Evolutionary conservation across 2,888 invertebrate genomes (phyloP).

Genomic region (Onchidella celtica): DNA sequence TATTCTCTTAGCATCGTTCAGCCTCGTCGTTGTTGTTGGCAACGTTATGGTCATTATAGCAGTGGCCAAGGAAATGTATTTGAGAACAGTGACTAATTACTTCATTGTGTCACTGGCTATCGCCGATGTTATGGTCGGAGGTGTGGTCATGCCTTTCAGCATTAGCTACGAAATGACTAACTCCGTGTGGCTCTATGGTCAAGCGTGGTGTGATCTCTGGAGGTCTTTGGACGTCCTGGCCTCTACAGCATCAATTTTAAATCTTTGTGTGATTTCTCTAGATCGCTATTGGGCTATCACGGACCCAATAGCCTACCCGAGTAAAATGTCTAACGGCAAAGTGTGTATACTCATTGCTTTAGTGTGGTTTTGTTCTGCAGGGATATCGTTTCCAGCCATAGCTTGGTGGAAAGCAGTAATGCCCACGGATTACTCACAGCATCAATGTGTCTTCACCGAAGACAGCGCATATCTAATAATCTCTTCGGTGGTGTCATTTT

Average conservation of each 20-base stretch:
- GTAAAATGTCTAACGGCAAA: conserved; percentile 93
- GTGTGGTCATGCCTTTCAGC: conserved; percentile 97
- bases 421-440: conserved; percentile 63
- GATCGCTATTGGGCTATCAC: conserved; percentile 99
- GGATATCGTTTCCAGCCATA: conserved; percentile 99
- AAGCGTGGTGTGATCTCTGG: conserved; percentile 98
- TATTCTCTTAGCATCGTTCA: conserved; percentile 91
- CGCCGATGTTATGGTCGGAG: conserved; percentile 96
- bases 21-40: conserved; percentile 95
- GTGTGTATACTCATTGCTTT: conserved; percentile 93
- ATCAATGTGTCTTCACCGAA: conserved; percentile 94
- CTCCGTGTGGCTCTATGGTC: conserved; percentile 92
- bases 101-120: conserved; percentile 98
- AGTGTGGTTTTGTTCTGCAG: conserved; percentile 97
- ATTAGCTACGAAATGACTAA: conserved; percentile 75
- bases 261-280: conserved; percentile 96
- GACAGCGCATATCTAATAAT: conserved; percentile 97
- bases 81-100: conserved; percentile 98
- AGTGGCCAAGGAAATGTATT: conserved; percentile 93
- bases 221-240: conserved; percentile 97
- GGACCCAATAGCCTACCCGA: conserved; percentile 98
- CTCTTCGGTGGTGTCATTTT: conserved; percentile 98
- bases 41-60: conserved; percentile 96
- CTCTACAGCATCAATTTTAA: conserved; percentile 97
- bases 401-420: conserved; percentile 83